Conservation (phyloP, 1,140 invertebrate genomes). For the Paraescarpia echinospica region DNA sequence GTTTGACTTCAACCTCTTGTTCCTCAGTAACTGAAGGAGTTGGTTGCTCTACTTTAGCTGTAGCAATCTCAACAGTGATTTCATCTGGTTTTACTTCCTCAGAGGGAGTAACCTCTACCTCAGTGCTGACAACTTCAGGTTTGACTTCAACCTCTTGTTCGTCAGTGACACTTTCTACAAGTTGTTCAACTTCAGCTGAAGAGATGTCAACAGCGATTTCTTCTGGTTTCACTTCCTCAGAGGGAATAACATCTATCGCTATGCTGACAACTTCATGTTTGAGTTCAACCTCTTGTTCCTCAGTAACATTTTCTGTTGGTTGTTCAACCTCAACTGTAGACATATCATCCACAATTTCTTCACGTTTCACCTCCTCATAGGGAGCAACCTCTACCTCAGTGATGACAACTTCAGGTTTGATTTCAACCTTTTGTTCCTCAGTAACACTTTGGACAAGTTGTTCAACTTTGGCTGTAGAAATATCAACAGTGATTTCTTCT, state of each 20-base stretch:
- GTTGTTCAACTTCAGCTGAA: background rate
- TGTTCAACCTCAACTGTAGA: background rate
- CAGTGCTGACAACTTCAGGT: background rate
- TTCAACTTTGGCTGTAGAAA: background rate
- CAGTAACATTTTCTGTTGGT: background rate
- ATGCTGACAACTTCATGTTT: background rate
- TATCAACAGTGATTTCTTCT: background rate
- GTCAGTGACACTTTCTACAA: background rate
- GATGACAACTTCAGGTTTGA: background rate
- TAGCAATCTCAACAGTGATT: background rate
- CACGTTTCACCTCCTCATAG: background rate
- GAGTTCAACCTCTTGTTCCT: background rate
- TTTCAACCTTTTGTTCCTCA: background rate
- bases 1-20: background rate
- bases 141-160: background rate
- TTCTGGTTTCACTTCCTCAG: background rate
- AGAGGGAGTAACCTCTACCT: background rate
- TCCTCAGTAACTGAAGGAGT: background rate
- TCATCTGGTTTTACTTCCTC: background rate
- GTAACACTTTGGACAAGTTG: background rate
- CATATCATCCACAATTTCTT: background rate
- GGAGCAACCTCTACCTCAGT: background rate
- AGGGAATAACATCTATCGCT: background rate
- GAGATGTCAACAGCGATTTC: background rate
- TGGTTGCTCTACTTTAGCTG: background rate